Percentiles rank a stretch among this genome's conserved stretches.
These are phyloP conservation scores for Trigoniulus corallinus DNA, from an alignment of 1,140 invertebrate genomes.

Conservation along the genomic window DNA sequence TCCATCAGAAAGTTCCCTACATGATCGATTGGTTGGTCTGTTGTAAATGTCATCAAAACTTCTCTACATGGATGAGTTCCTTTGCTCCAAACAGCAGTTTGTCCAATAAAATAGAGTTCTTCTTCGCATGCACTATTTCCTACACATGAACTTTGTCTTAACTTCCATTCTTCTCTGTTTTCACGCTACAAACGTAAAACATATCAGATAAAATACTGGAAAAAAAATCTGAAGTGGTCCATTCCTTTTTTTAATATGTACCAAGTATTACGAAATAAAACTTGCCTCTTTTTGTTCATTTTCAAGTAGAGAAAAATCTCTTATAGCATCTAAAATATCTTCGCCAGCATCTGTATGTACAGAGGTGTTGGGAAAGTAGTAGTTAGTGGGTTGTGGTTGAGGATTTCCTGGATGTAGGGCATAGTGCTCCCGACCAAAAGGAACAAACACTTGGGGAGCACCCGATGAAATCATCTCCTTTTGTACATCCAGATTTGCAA, in stretches of 20 bases:
- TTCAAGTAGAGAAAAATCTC: background rate
- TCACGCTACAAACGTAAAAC: constrained; percentile 17
- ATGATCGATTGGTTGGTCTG: constrained; percentile 59
- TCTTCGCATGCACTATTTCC: constrained; percentile 41
- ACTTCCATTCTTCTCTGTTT: constrained; percentile 11
- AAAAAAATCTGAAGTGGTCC: too few relatives aligned
- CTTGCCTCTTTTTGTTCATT: background rate
- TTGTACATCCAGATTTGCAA: constrained; percentile 15
- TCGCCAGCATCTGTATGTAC: constrained; percentile 8
- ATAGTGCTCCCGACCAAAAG: constrained; percentile 65
- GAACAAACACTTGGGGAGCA: constrained; percentile 60
- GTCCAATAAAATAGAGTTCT: constrained; percentile 71
- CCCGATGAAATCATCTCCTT: constrained; percentile 28
- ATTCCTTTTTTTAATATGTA: too few relatives aligned
- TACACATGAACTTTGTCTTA: constrained; percentile 7
- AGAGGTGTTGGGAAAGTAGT: constrained; percentile 7
- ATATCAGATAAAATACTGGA: constrained; percentile 18
- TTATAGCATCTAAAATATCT: constrained; percentile 3
- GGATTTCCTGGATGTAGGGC: constrained; percentile 53
- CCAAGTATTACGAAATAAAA: too few relatives aligned
- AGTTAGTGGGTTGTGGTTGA: constrained; percentile 10
- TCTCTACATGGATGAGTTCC: constrained; percentile 23
- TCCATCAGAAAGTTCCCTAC: too few relatives aligned
- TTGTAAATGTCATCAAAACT: constrained; percentile 47
- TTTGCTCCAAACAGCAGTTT: constrained; percentile 58